A percentile compares a stretch with the other conserved stretches of the same genome.
Conservation (phyloP, 1,140 invertebrate species). For the Laodelphax striatellus region DNA sequence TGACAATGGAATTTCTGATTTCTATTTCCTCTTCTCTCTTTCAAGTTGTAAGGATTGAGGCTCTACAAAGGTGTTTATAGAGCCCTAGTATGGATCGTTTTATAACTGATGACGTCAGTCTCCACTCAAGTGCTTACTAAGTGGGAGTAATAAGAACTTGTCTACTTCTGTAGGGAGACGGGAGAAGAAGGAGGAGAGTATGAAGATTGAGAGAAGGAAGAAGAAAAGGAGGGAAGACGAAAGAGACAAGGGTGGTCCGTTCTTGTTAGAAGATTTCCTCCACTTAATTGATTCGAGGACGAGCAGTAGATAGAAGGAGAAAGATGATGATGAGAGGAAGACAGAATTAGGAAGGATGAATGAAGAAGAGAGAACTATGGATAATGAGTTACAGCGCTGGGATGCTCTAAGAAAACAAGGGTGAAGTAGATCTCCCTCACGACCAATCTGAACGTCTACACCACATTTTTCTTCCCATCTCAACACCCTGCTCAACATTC, state of each 20-base stretch:
- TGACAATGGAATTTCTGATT: too few relatives aligned
- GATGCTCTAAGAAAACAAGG: neutral
- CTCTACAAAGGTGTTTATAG: too few relatives aligned
- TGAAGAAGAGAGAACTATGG: neutral
- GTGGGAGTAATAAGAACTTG: neutral
- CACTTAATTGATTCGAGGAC: neutral
- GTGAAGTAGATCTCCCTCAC: neutral
- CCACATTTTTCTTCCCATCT: neutral
- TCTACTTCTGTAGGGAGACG: neutral
- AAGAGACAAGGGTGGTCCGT: neutral
- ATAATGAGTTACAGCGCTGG: neutral
- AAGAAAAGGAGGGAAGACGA: neutral
- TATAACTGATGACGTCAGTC: neutral
- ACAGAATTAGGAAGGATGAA: neutral
- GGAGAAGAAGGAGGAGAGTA: neutral
- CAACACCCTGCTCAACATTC: neutral
- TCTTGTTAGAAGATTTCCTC: slow-evolving; percentile 1
- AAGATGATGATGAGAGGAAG: neutral
- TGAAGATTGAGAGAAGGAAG: neutral
- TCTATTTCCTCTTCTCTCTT: too few relatives aligned
- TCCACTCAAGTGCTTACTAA: neutral
- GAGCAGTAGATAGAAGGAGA: neutral
- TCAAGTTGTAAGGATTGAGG: too few relatives aligned
- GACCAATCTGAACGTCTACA: neutral
- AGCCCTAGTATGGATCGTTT: too few relatives aligned